These are phyloP conservation scores for Collichthys lucidus DNA, from an alignment of 2,113 vertebrate genomes.

Conservation along the genomic window DNA sequence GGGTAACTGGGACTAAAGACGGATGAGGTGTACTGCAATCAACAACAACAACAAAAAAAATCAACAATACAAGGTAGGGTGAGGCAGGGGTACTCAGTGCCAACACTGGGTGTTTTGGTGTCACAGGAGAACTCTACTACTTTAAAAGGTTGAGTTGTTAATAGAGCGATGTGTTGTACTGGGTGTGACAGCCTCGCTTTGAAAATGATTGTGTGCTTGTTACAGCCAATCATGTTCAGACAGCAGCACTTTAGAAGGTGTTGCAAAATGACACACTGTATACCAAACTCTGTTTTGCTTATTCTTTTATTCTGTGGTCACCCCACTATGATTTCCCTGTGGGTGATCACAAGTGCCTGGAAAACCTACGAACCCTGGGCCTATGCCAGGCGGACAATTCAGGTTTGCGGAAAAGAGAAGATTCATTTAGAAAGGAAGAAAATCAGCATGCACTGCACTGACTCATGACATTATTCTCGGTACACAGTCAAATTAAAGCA, in stretches of 20 bases:
- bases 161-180: background rate
- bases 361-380: background rate
- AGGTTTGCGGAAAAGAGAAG: background rate
- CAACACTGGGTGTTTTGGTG: background rate
- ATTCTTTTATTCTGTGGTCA: background rate
- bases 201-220: background rate
- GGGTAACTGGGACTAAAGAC: background rate
- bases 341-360: background rate
- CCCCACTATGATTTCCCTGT: background rate
- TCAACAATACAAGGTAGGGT: background rate
- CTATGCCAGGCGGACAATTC: background rate
- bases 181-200: background rate
- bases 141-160: background rate
- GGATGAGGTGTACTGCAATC: background rate
- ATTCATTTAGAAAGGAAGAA: background rate
- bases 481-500: background rate
- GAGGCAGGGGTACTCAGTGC: too few relatives aligned
- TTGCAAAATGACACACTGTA: too few relatives aligned
- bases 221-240: background rate
- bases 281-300: background rate
- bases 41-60: too few relatives aligned
- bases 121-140: background rate
- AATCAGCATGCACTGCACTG: background rate
- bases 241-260: background rate
- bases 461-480: constrained; percentile 23